Evolutionary conservation across 2,113 vertebrate species (phyloP).

Genomic region (Cairina moschata): DNA sequence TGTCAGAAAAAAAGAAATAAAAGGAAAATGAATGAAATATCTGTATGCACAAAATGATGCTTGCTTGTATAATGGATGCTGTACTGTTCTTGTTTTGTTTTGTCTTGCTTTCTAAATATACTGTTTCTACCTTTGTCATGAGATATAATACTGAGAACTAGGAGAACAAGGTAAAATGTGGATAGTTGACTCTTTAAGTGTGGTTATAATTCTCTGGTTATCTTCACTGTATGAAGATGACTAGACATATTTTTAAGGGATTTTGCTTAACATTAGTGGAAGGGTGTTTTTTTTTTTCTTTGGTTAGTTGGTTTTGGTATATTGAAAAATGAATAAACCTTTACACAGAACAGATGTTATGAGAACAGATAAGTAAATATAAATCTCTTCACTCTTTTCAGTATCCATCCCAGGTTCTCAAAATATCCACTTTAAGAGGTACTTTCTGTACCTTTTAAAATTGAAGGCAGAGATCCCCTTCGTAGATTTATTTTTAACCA

Average conservation of each 20-base stretch:
- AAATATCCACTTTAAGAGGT: rapidly evolving
- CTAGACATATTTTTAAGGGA: not conserved
- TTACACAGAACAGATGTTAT: not conserved
- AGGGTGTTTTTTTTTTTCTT: not conserved
- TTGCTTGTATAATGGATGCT: not conserved
- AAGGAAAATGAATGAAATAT: not conserved
- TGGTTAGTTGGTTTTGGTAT: rapidly evolving
- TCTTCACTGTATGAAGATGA: not conserved
- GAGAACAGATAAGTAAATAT: not conserved
- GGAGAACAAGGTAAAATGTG: not conserved
- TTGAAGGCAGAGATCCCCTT: not conserved
- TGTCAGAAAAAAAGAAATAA: not conserved
- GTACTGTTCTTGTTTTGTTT: not conserved
- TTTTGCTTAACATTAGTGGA: not conserved
- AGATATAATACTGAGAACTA: not conserved
- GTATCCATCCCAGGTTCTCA: not conserved
- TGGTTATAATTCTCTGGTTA: not conserved
- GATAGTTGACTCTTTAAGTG: not conserved
- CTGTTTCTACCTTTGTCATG: not conserved
- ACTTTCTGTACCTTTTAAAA: not conserved
- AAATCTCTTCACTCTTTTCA: not conserved
- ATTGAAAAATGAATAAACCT: not conserved
- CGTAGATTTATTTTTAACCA: not conserved
- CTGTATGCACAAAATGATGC: not conserved
- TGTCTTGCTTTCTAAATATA: not conserved